A percentile compares a stretch with the other conserved stretches of the same genome.
phyloP scores from a whole-genome alignment of 2,888 invertebrate species.

The Drosophila nr. perissopoda region DNA sequence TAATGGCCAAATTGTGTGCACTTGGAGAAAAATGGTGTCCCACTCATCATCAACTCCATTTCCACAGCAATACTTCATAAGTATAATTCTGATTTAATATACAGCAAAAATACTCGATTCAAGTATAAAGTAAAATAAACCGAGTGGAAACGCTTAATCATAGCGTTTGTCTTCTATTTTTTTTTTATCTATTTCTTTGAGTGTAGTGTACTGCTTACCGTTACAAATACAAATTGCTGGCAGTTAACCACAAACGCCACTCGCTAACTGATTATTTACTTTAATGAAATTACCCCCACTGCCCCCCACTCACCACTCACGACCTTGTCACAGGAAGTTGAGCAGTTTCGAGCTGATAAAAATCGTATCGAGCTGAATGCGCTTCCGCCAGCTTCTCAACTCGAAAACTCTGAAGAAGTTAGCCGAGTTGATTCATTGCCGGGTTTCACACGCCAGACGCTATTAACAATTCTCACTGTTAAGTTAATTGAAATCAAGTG shows the following conservation, averaged over 20 bases:
- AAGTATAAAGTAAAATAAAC: not conserved
- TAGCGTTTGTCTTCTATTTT: not conserved
- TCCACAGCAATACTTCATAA: not conserved
- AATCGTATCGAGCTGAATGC: constrained; percentile 58
- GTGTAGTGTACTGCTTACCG: constrained; percentile 45
- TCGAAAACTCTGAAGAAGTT: not conserved
- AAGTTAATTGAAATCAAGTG: constrained; percentile 73
- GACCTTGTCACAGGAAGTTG: constrained; percentile 76
- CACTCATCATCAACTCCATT: not conserved
- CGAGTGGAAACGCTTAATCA: not conserved
- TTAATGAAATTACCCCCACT: constrained; percentile 68
- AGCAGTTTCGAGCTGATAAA: constrained; percentile 69
- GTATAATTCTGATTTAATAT: not conserved
- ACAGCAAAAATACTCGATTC: not conserved
- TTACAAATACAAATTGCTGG: constrained; percentile 68
- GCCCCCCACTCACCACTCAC: constrained; percentile 15
- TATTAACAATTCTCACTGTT: constrained; percentile 29
- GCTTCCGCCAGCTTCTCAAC: constrained; percentile 52
- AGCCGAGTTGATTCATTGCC: constrained; percentile 11
- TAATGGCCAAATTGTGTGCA: constrained; percentile 74
- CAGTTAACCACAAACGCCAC: constrained; percentile 58
- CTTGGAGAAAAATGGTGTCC: not conserved
- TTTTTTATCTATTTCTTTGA: not conserved
- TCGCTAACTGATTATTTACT: constrained; percentile 68
- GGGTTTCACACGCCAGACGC: constrained; percentile 45